These are phyloP conservation scores for Calameuta idolon DNA, from an alignment of 2,888 invertebrate genomes.

Conservation along the genomic window DNA sequence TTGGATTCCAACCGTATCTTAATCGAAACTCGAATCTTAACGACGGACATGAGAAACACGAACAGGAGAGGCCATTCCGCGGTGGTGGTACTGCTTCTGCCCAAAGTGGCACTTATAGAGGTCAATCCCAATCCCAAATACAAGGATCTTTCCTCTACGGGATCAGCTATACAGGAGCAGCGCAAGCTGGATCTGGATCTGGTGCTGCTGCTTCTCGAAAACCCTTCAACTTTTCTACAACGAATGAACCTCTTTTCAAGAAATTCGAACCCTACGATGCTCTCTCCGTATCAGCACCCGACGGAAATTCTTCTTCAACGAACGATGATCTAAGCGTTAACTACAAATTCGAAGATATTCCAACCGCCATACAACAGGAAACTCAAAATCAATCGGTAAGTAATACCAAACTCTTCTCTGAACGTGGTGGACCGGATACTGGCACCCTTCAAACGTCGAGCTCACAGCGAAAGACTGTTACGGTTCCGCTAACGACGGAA, in stretches of 20 bases:
- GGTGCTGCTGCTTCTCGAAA: constrained; percentile 59
- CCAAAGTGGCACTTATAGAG: constrained; percentile 80
- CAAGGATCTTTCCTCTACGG: constrained; percentile 85
- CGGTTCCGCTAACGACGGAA: not conserved
- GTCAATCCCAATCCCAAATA: constrained; percentile 86
- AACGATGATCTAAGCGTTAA: not conserved
- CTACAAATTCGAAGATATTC: not conserved
- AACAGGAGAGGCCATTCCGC: constrained; percentile 72
- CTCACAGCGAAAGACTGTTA: not conserved
- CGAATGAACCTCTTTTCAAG: constrained; percentile 52
- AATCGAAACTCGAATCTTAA: constrained; percentile 70
- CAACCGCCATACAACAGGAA: not conserved
- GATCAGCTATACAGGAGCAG: constrained; percentile 82
- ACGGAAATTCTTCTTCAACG: not conserved
- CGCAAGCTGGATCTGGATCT: constrained; percentile 83
- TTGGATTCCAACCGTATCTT: constrained; percentile 83
- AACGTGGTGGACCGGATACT: not conserved
- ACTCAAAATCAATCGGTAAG: not conserved
- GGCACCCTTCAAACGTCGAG: not conserved
- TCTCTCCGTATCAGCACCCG: not conserved
- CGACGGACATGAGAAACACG: constrained; percentile 62
- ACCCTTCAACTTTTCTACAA: constrained; percentile 56
- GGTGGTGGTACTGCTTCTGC: constrained; percentile 85
- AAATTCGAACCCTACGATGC: constrained; percentile 44
- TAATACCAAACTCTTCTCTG: not conserved